Conservation (phyloP, 2,888 invertebrate species). For the Omphaloscelis lunosa region DNA sequence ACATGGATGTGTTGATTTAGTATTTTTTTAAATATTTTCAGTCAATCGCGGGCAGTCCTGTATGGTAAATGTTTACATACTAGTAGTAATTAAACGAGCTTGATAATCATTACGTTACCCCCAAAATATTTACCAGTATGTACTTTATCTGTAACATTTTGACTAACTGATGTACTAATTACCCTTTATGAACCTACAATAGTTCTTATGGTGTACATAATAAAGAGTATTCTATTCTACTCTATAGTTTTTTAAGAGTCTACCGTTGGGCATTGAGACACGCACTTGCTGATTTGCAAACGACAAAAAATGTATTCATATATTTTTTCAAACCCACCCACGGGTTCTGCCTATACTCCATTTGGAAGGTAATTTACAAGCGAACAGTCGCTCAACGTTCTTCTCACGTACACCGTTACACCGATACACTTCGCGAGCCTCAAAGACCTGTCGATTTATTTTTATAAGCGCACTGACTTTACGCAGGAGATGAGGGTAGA, state of each 20-base stretch:
- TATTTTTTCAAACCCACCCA: conserved; percentile 19
- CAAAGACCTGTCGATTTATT: conserved; percentile 70
- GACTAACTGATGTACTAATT: too few relatives aligned
- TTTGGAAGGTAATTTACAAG: conserved; percentile 61
- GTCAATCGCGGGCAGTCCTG: too few relatives aligned
- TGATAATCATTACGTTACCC: too few relatives aligned
- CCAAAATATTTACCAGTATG: too few relatives aligned
- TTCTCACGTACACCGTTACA: conserved; percentile 61
- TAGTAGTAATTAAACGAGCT: too few relatives aligned
- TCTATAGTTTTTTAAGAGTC: not conserved
- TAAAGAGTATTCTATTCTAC: not conserved
- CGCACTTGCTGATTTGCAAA: not conserved
- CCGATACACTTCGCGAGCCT: conserved; percentile 62
- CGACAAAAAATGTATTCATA: not conserved
- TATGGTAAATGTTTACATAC: not conserved
- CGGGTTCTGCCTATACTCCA: conserved; percentile 25
- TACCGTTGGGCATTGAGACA: not conserved
- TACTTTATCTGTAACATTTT: not conserved
- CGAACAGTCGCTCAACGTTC: conserved; percentile 43
- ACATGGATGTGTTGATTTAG: conserved; percentile 41
- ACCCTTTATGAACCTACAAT: too few relatives aligned
- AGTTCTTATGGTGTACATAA: not conserved
- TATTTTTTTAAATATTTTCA: not conserved
- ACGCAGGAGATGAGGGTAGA: conserved; percentile 56
- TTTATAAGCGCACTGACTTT: conserved; percentile 69